phyloP scores from a whole-genome alignment of 2,113 vertebrate species.

The Mohoua ochrocephala region DNA sequence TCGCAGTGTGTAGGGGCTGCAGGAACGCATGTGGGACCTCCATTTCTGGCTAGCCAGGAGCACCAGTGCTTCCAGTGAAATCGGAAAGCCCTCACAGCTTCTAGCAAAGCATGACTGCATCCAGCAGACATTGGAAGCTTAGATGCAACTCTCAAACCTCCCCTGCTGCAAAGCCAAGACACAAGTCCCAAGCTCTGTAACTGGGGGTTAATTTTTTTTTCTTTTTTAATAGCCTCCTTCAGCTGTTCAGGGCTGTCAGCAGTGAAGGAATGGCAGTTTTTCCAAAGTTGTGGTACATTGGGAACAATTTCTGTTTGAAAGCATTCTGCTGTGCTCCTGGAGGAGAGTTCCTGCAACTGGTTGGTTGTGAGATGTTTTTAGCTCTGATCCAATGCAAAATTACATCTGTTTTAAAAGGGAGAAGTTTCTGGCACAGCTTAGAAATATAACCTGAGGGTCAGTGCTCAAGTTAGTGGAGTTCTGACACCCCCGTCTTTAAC shows the following conservation, averaged over 20 bases:
- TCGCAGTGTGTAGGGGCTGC: rapidly evolving
- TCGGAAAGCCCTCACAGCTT: background rate
- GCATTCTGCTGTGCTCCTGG: background rate
- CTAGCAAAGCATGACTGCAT: background rate
- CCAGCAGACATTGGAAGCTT: background rate
- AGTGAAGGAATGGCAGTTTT: background rate
- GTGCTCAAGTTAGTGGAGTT: background rate
- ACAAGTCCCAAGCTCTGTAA: background rate
- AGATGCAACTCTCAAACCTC: background rate
- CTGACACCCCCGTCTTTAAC: background rate
- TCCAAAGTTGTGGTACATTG: background rate
- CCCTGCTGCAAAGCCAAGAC: background rate
- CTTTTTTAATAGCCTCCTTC: background rate
- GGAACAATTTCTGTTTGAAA: background rate
- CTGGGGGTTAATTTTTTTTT: too few species aligned
- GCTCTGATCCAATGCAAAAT: background rate
- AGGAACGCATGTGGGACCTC: background rate
- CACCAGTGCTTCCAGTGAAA: background rate
- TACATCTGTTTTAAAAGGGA: background rate
- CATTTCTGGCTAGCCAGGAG: background rate
- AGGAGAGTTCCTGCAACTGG: background rate
- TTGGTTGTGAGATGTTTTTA: background rate
- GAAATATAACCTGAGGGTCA: background rate
- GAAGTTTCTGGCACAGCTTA: background rate
- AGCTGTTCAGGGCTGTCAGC: background rate